These are phyloP conservation scores for Camponotus fellah DNA, from an alignment of 2,888 invertebrate species.

Conservation along the genomic window DNA sequence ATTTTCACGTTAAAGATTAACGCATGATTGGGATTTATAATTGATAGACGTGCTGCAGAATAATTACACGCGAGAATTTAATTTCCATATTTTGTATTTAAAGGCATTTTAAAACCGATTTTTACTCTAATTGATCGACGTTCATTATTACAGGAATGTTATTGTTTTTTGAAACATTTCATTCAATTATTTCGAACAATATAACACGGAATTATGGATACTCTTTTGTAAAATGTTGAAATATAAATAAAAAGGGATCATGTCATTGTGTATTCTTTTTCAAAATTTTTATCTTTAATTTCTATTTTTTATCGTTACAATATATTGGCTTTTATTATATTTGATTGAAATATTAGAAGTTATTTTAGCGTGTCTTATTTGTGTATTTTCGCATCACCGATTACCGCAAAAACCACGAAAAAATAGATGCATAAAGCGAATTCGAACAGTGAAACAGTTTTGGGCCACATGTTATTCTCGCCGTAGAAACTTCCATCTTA, in stretches of 20 bases:
- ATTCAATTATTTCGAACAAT: not conserved
- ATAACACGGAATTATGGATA: not conserved
- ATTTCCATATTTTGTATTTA: constrained; percentile 3
- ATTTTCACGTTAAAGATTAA: constrained; percentile 26
- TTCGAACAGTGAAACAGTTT: constrained; percentile 40
- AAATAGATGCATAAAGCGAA: not conserved
- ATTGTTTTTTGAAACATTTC: not conserved
- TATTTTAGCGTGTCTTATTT: not conserved
- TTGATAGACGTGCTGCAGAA: constrained; percentile 21
- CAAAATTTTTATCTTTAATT: not conserved
- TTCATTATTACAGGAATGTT: not conserved
- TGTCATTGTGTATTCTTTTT: not conserved
- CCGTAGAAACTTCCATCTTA: constrained; percentile 51
- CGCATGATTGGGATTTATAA: constrained; percentile 29
- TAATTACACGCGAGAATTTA: constrained; percentile 30
- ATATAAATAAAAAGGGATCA: not conserved
- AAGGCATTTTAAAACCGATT: constrained; percentile 14
- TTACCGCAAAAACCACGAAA: not conserved
- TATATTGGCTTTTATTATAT: not conserved
- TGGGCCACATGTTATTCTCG: constrained; percentile 7
- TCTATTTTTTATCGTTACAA: not conserved
- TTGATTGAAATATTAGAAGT: not conserved
- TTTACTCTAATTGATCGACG: not conserved
- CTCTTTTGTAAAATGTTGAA: not conserved
- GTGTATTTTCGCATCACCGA: not conserved